These are phyloP conservation scores for Corythoichthys intestinalis DNA, from an alignment of 2,113 vertebrate species.

Conservation along the genomic window DNA sequence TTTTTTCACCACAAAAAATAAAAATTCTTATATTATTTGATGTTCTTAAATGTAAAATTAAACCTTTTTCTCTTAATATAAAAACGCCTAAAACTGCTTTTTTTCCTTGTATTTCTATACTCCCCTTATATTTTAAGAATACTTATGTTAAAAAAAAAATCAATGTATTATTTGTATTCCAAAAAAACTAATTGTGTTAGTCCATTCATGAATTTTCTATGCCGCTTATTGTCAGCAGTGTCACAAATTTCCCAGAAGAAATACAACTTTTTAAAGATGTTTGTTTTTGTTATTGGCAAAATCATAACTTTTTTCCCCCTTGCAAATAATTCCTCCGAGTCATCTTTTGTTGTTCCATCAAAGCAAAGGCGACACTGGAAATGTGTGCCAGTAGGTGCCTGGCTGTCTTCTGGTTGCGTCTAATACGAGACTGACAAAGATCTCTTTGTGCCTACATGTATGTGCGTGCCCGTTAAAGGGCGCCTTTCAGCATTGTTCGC, in stretches of 20 bases:
- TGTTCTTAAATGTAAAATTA: background rate
- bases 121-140: too few species aligned
- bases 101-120: too few species aligned
- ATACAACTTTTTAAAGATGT: background rate
- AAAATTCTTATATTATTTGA: background rate
- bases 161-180: too few species aligned
- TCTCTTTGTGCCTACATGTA: conserved; percentile 21
- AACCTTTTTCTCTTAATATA: background rate
- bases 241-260: too few species aligned
- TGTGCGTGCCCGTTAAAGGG: conserved; percentile 32
- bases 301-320: background rate
- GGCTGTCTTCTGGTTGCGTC: conserved; percentile 36
- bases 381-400: conserved; percentile 31
- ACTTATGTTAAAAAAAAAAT: too few species aligned
- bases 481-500: conserved; percentile 49
- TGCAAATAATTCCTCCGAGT: conserved; percentile 7
- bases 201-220: too few species aligned
- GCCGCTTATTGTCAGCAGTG: too few species aligned
- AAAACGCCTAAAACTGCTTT: background rate
- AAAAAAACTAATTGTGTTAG: too few species aligned
- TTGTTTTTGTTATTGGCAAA: background rate
- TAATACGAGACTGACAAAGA: conserved; percentile 26
- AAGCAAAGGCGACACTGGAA: conserved; percentile 13
- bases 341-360: conserved; percentile 9
- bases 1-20: background rate